Conservation (phyloP, 2,113 vertebrate genomes). For the Acanthisitta chloris region DNA sequence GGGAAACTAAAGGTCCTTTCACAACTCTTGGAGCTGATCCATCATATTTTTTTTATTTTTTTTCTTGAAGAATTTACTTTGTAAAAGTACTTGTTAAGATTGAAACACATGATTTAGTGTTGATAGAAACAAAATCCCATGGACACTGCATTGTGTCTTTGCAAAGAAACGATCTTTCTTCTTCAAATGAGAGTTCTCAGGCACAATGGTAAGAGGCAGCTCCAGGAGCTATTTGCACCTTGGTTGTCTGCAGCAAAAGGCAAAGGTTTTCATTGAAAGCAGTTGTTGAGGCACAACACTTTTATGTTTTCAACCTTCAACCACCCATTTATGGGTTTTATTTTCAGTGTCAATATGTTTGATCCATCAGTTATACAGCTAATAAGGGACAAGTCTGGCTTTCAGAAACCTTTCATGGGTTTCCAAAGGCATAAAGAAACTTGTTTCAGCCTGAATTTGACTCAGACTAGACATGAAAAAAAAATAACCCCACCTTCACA, state of each 20-base stretch:
- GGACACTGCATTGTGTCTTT: background rate
- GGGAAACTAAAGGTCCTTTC: slow-evolving; percentile 36
- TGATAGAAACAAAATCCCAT: background rate
- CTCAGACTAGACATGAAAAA: background rate
- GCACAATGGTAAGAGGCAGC: background rate
- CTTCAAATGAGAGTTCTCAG: background rate
- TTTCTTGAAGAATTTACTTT: background rate
- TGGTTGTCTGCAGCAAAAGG: background rate
- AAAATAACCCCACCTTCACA: background rate
- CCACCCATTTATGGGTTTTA: background rate
- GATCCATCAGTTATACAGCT: background rate
- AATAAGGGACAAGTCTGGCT: background rate
- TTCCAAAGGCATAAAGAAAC: slow-evolving; percentile 3
- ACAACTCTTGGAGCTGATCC: slow-evolving; percentile 42
- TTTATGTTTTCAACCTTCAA: background rate
- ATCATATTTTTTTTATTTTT: background rate
- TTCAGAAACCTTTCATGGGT: background rate
- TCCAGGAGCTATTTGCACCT: background rate
- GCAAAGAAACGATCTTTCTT: background rate
- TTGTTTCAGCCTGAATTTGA: background rate
- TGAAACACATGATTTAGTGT: background rate
- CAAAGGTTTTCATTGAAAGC: background rate
- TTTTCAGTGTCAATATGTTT: background rate
- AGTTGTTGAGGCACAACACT: background rate
- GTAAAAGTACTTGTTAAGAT: slow-evolving; percentile 12